Percentiles rank a stretch among this genome's conserved stretches.
Conservation (phyloP, 2,797 vertebrate genomes). For the Sebastes diploproa region DNA sequence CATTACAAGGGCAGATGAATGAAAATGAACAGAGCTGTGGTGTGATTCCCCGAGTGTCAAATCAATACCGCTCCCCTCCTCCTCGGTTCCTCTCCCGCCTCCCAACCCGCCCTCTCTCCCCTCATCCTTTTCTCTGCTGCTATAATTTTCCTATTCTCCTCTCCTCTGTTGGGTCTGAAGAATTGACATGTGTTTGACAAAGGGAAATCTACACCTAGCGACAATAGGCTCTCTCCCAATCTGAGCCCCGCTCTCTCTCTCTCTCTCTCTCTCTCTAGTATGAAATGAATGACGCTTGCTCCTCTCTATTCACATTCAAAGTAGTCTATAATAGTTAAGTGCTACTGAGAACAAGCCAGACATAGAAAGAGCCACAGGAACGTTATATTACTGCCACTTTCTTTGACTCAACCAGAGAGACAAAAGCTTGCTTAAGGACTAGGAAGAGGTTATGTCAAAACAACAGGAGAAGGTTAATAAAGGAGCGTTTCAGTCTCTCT, state of each 20-base stretch:
- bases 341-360: constrained; percentile 63
- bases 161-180: constrained; percentile 72
- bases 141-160: constrained; percentile 78
- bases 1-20: constrained; percentile 82
- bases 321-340: constrained; percentile 71
- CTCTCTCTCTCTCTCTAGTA: constrained; percentile 19
- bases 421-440: constrained; percentile 51
- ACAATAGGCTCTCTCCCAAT: constrained; percentile 69
- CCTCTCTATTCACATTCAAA: constrained; percentile 77
- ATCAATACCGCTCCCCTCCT: constrained; percentile 77
- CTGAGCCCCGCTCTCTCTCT: constrained; percentile 7
- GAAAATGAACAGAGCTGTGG: constrained; percentile 81
- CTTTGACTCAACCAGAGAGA: constrained; percentile 62
- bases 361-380: constrained; percentile 62
- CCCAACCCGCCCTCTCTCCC: constrained; percentile 49
- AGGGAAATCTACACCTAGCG: constrained; percentile 76
- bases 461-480: constrained; percentile 59
- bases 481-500: constrained; percentile 28
- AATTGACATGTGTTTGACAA: constrained; percentile 80
- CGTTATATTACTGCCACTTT: constrained; percentile 51
- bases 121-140: constrained; percentile 60
- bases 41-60: constrained; percentile 78
- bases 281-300: constrained; percentile 72
- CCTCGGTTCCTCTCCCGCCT: constrained; percentile 50
- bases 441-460: constrained; percentile 64